phyloP scores from a whole-genome alignment of 2,888 invertebrate species.

The Diaphora mendica region DNA sequence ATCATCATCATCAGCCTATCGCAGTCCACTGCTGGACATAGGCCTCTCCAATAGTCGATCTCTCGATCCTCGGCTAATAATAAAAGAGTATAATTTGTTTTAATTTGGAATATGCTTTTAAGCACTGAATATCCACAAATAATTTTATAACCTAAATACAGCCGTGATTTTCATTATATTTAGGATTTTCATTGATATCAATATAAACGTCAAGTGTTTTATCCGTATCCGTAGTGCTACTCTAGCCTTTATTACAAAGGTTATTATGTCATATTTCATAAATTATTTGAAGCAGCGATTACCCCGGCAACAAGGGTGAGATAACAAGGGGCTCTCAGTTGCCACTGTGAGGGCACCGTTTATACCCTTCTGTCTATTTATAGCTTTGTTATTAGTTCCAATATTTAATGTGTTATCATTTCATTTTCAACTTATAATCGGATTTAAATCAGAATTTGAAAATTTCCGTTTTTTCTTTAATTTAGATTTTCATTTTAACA shows the following conservation, averaged over 20 bases:
- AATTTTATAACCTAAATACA: neutral
- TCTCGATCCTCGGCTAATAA: too few relatives aligned
- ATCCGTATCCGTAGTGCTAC: slow-evolving; percentile 58
- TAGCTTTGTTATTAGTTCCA: slow-evolving; percentile 39
- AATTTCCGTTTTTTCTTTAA: too few relatives aligned
- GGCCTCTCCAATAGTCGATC: too few relatives aligned
- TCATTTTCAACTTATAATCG: slow-evolving; percentile 28
- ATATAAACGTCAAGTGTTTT: slow-evolving; percentile 72
- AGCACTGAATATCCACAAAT: neutral
- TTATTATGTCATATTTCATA: slow-evolving; percentile 82
- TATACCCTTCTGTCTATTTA: slow-evolving; percentile 31
- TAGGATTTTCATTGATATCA: slow-evolving; percentile 59
- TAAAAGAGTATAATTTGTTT: too few relatives aligned
- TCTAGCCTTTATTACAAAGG: slow-evolving; percentile 75
- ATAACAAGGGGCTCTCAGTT: slow-evolving; percentile 63
- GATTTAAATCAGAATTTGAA: slow-evolving; percentile 13
- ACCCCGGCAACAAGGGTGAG: slow-evolving; percentile 63
- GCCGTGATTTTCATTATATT: slow-evolving; percentile 36
- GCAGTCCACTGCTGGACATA: too few relatives aligned
- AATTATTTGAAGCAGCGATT: slow-evolving; percentile 78
- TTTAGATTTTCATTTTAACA: too few relatives aligned
- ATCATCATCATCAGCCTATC: too few relatives aligned
- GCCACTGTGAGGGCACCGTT: slow-evolving; percentile 47
- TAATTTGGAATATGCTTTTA: neutral
- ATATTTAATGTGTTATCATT: slow-evolving; percentile 25